phyloP scores from a whole-genome alignment of 1,140 invertebrate genomes.

The Ips nitidus region DNA sequence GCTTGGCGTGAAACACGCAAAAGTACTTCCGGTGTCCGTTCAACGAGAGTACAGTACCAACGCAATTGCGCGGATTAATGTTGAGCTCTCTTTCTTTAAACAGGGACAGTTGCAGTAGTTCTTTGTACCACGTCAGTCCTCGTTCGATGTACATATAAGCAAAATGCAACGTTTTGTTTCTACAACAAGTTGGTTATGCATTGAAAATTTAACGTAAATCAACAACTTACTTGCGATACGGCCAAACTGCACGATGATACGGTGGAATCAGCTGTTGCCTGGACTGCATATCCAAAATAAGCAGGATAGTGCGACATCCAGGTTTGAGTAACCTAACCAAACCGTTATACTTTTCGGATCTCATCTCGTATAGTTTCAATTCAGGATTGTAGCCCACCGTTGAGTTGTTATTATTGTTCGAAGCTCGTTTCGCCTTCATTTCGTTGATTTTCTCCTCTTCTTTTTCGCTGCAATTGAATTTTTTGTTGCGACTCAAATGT shows the following conservation, averaged over 20 bases:
- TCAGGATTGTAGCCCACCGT: slow-evolving; percentile 59
- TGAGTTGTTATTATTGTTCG: slow-evolving; percentile 54
- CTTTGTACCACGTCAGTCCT: slow-evolving; percentile 89
- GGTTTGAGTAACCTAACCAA: slow-evolving; percentile 91
- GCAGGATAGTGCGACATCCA: slow-evolving; percentile 89
- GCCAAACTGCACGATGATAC: slow-evolving; percentile 93
- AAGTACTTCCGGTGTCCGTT: slow-evolving; percentile 97
- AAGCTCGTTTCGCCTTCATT: slow-evolving; percentile 56
- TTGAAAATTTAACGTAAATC: background rate
- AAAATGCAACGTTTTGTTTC: slow-evolving; percentile 78
- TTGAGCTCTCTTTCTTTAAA: slow-evolving; percentile 78
- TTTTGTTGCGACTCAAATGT: background rate
- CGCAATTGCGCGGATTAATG: slow-evolving; percentile 95
- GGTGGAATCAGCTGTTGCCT: slow-evolving; percentile 82
- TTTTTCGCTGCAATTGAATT: slow-evolving; percentile 58
- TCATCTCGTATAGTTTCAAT: slow-evolving; percentile 85
- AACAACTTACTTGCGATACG: slow-evolving; percentile 81
- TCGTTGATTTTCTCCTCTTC: slow-evolving; percentile 79
- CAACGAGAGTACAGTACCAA: slow-evolving; percentile 93
- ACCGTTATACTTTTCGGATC: slow-evolving; percentile 94
- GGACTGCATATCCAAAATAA: slow-evolving; percentile 87
- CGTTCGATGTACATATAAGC: slow-evolving; percentile 89
- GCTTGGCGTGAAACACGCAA: slow-evolving; percentile 97
- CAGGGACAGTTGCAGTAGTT: slow-evolving; percentile 81
- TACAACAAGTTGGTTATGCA: slow-evolving; percentile 17